Evolutionary conservation across 2,113 vertebrate species (phyloP).

Genomic region (Dryoscopus gambensis): DNA sequence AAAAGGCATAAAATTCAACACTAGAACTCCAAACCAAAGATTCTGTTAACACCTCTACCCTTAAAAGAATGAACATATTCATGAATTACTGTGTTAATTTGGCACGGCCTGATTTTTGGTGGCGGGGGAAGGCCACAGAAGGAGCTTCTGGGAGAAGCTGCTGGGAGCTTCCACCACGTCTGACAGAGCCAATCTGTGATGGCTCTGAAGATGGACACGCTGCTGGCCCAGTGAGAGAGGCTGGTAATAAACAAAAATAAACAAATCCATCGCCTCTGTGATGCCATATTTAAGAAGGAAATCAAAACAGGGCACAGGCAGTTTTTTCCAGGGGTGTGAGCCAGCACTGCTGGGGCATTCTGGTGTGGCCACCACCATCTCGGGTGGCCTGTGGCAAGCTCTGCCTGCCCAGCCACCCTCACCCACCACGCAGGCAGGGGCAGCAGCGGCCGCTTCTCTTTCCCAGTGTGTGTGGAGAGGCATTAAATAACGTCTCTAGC

Average conservation of each 20-base stretch:
- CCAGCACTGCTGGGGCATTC: too few species aligned
- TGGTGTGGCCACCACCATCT: too few species aligned
- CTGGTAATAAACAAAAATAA: too few species aligned
- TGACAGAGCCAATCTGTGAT: background rate
- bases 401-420: background rate
- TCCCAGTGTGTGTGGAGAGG: background rate
- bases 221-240: background rate
- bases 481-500: accelerated
- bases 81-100: background rate
- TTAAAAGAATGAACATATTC: accelerated
- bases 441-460: background rate
- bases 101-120: background rate
- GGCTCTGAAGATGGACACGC: background rate
- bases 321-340: background rate
- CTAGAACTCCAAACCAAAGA: background rate
- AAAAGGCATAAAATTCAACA: background rate
- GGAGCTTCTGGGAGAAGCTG: background rate
- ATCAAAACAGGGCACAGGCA: background rate
- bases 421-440: background rate
- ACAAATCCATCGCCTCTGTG: too few species aligned
- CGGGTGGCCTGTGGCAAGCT: background rate
- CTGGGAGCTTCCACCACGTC: background rate
- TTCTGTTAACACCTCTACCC: background rate
- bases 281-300: background rate
- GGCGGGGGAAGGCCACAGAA: background rate